phyloP scores from a whole-genome alignment of 2,113 vertebrate genomes.

The Phrynocephalus versicolor region DNA sequence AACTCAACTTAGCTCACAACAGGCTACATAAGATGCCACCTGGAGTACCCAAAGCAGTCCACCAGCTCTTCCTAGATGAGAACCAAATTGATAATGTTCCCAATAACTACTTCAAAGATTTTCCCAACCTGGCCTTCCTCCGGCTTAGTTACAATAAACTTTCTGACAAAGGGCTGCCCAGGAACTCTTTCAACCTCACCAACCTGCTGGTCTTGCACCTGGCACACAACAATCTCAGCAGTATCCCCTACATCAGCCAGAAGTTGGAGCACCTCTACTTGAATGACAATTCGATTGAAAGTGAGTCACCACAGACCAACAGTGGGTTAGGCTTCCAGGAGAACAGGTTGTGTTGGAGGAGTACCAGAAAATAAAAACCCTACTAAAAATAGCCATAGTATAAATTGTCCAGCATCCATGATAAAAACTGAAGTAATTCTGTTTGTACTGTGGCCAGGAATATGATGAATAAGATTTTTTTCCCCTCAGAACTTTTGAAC shows the following conservation, averaged over 20 bases:
- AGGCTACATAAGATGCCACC: slow-evolving; percentile 90
- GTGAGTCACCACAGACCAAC: slow-evolving; percentile 70
- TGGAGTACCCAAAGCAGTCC: slow-evolving; percentile 82
- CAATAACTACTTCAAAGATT: slow-evolving; percentile 86
- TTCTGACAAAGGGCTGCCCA: slow-evolving; percentile 89
- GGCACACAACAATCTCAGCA: slow-evolving; percentile 90
- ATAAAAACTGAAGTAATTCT: not conserved
- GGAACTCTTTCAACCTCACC: slow-evolving; percentile 90
- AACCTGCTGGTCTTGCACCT: slow-evolving; percentile 92
- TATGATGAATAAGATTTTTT: not conserved
- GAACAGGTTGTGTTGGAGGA: not conserved
- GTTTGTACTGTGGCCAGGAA: not conserved
- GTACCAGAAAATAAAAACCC: not conserved
- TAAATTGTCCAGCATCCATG: not conserved
- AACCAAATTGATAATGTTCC: slow-evolving; percentile 94
- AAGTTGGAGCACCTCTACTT: slow-evolving; percentile 95
- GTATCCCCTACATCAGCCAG: slow-evolving; percentile 83
- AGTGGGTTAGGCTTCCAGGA: not conserved
- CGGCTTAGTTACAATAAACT: slow-evolving; percentile 94
- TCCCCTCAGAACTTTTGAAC: not conserved
- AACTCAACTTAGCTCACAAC: slow-evolving; percentile 95
- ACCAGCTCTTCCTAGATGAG: slow-evolving; percentile 93
- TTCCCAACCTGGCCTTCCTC: slow-evolving; percentile 88
- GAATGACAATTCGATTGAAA: slow-evolving; percentile 92
- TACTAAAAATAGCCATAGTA: not conserved